Conservation (phyloP, 2,888 invertebrate genomes). For the Sceliomorpha sp. region DNA sequence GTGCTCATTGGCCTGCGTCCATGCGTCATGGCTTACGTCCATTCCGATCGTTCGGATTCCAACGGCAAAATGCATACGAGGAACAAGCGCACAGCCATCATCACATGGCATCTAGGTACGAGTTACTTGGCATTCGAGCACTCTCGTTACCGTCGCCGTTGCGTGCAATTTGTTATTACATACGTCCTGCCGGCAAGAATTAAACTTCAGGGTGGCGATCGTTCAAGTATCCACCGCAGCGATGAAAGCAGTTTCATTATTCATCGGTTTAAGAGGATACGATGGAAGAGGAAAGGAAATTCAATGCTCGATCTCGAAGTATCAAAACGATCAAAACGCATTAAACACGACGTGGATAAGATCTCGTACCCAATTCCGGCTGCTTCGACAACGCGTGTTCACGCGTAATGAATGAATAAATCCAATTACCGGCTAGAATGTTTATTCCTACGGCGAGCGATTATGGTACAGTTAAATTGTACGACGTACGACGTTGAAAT, state of each 20-base stretch:
- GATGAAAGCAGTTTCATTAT: conserved; percentile 65
- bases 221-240: conserved; percentile 53
- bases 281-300: conserved; percentile 2
- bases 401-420: conserved; percentile 16
- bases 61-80: conserved; percentile 19
- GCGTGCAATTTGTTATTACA: conserved; percentile 69
- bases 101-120: conserved; percentile 31
- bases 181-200: conserved; percentile 57
- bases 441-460: no score
- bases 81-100: conserved; percentile 36
- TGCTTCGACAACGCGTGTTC: conserved; percentile 41
- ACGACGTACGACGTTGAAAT: no score
- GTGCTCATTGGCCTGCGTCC: conserved; percentile 33
- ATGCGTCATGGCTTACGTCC: conserved; percentile 23
- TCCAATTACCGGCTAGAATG: no score
- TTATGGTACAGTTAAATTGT: no score
- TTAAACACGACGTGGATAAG: conserved; percentile 46
- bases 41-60: conserved; percentile 36
- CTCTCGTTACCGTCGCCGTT: conserved; percentile 58
- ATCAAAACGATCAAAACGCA: conserved; percentile 36
- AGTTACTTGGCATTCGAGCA: conserved; percentile 42
- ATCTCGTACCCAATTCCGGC: conserved; percentile 26
- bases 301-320: conserved; percentile 27
- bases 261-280: conserved; percentile 57
- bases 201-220: conserved; percentile 58